phyloP scores from a whole-genome alignment of 35 echinoderm and acorn worm genomes.

The Patiria miniata region DNA sequence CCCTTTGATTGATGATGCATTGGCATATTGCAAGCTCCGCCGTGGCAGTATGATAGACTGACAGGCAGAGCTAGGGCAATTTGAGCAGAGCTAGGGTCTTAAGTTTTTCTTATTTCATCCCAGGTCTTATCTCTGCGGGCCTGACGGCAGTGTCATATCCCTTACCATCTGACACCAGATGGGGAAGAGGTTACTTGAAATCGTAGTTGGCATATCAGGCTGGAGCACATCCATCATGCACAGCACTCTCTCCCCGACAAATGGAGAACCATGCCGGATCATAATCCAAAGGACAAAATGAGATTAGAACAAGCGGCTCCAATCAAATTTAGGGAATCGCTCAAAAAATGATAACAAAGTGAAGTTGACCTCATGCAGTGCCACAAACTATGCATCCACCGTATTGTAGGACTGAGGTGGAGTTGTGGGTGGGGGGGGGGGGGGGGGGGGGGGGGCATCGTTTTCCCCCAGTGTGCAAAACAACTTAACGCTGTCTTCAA shows the following conservation, averaged over 20 bases:
- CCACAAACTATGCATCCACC: too few relatives aligned
- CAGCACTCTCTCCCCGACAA: neutral
- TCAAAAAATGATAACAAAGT: too few relatives aligned
- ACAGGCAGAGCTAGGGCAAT: slow-evolving; percentile 26
- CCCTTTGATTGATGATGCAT: slow-evolving; percentile 22
- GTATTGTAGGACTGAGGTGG: too few relatives aligned
- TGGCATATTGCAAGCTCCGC: slow-evolving; percentile 19
- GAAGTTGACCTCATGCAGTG: too few relatives aligned
- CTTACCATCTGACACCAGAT: slow-evolving; percentile 27
- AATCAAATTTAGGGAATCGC: too few relatives aligned
- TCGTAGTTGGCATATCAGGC: slow-evolving; percentile 18
- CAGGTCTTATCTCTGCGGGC: neutral
- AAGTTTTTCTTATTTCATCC: neutral
- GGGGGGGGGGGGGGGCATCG: too few relatives aligned
- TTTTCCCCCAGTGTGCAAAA: too few relatives aligned
- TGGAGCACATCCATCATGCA: neutral
- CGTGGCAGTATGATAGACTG: neutral
- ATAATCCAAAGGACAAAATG: too few relatives aligned
- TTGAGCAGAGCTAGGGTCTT: neutral
- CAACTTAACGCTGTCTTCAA: too few relatives aligned
- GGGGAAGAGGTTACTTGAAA: slow-evolving; percentile 21
- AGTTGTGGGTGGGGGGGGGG: too few relatives aligned
- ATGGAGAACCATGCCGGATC: too few relatives aligned
- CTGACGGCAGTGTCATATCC: neutral
- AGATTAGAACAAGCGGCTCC: too few relatives aligned